Evolutionary conservation across 2,797 vertebrate species (phyloP).

Genomic region (Hoplostethus atlanticus): DNA sequence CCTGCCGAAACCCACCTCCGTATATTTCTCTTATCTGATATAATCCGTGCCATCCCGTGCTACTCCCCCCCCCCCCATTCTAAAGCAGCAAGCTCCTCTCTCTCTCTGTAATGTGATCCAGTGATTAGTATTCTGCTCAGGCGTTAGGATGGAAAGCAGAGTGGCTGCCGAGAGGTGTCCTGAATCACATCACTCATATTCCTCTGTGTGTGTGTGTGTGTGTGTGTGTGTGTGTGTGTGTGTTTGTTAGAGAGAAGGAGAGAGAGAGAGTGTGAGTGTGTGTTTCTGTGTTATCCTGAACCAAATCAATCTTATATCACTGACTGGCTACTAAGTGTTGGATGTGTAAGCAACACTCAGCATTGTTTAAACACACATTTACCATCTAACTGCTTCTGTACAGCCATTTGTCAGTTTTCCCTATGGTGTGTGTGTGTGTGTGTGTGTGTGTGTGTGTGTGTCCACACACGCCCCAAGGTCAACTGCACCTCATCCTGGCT

Average conservation of each 20-base stretch:
- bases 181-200: conserved; percentile 97
- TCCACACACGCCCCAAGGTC: conserved; percentile 72
- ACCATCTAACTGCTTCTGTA: conserved; percentile 80
- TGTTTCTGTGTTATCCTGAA: conserved; percentile 76
- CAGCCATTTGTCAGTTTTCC: conserved; percentile 84
- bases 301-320: conserved; percentile 96
- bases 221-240: conserved; percentile 35
- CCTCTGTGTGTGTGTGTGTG: conserved; percentile 48
- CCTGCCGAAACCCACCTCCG: conserved; percentile 55
- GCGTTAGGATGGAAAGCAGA: conserved; percentile 93
- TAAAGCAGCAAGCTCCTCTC: conserved; percentile 51
- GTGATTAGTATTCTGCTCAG: conserved; percentile 98
- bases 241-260: neutral
- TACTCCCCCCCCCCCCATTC: conserved; percentile 49
- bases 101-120: conserved; percentile 91
- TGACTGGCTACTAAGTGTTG: conserved; percentile 91
- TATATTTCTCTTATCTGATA: conserved; percentile 69
- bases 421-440: conserved; percentile 24
- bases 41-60: conserved; percentile 66
- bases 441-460: conserved; percentile 34
- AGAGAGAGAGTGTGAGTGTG: conserved; percentile 49
- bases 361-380: conserved; percentile 98
- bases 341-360: conserved; percentile 94
- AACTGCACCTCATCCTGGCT: conserved; percentile 60
- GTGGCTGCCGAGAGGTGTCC: conserved; percentile 95